Evolutionary conservation across 1,140 invertebrate species (phyloP).

Genomic region (Ceratitis capitata): DNA sequence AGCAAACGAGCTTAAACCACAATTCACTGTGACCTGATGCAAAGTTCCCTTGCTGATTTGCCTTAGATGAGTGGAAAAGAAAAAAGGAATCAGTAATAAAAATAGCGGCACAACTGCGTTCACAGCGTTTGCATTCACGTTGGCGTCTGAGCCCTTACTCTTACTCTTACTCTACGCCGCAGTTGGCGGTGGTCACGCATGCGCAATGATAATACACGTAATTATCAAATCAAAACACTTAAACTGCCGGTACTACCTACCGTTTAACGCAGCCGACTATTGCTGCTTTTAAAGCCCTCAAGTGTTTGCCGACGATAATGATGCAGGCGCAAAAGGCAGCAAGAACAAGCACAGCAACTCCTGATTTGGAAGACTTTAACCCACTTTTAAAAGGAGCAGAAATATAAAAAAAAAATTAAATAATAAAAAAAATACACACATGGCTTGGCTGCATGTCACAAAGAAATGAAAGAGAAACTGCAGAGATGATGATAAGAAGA

Average conservation of each 20-base stretch:
- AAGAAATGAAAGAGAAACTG: slow-evolving; percentile 6
- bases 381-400: not conserved
- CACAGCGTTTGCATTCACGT: too few species aligned
- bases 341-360: not conserved
- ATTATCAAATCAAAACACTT: slow-evolving; percentile 65
- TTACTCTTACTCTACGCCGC: not conserved
- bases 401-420: not conserved
- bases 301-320: not conserved
- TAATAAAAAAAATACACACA: not conserved
- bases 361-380: not conserved
- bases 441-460: not conserved
- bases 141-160: not conserved
- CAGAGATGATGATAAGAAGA: not conserved
- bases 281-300: too few species aligned
- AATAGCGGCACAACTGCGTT: not conserved
- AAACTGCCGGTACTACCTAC: slow-evolving; percentile 60
- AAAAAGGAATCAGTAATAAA: not conserved
- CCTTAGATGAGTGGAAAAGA: not conserved
- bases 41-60: not conserved
- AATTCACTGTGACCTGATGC: not conserved
- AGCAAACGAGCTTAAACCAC: not conserved
- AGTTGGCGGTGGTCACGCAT: slow-evolving; percentile 56
- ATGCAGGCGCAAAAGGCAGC: not conserved
- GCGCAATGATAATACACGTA: slow-evolving; percentile 53
- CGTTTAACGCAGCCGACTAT: slow-evolving; percentile 38